Conservation (phyloP, 2,113 vertebrate species). For the Amia ocellicauda region DNA sequence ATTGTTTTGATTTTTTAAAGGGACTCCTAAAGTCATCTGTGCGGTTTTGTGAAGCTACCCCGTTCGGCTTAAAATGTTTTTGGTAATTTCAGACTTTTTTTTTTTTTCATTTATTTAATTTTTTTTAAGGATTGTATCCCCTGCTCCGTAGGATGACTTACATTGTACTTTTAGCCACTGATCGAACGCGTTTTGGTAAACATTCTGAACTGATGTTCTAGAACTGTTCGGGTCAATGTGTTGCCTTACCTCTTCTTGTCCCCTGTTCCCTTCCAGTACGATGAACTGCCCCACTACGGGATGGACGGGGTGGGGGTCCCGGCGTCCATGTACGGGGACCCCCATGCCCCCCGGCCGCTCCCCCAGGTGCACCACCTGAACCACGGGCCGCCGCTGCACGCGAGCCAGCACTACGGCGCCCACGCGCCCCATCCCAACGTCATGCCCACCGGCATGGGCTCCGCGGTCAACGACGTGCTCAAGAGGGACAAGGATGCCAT, state of each 20-base stretch:
- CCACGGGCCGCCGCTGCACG: slow-evolving; percentile 96
- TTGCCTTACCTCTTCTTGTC: slow-evolving; percentile 38
- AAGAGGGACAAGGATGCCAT: slow-evolving; percentile 99
- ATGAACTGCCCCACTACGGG: slow-evolving; percentile 99
- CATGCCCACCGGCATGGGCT: slow-evolving; percentile 98
- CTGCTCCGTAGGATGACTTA: slow-evolving; percentile 24
- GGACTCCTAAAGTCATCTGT: slow-evolving; percentile 63
- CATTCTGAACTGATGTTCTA: too few species aligned
- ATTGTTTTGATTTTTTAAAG: too few species aligned
- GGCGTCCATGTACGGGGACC: slow-evolving; percentile 98
- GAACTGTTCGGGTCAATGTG: too few species aligned
- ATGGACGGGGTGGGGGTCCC: slow-evolving; percentile 97
- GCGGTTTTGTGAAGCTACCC: slow-evolving; percentile 67
- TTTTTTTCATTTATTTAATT: slow-evolving; percentile 42
- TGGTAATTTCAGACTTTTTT: slow-evolving; percentile 76
- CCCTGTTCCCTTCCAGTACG: slow-evolving; percentile 81
- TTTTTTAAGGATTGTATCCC: slow-evolving; percentile 45
- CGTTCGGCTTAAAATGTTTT: slow-evolving; percentile 82
- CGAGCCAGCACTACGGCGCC: slow-evolving; percentile 96
- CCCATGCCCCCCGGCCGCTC: slow-evolving; percentile 94
- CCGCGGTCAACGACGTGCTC: slow-evolving; percentile 98
- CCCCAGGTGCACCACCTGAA: slow-evolving; percentile 98
- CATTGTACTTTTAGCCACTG: slow-evolving; percentile 8
- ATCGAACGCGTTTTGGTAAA: slow-evolving; percentile 21
- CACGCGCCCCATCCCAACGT: slow-evolving; percentile 98